Base-by-base conservation (phyloP, 2,113 vertebrate species). In the Coracopsis vasa region DNA sequence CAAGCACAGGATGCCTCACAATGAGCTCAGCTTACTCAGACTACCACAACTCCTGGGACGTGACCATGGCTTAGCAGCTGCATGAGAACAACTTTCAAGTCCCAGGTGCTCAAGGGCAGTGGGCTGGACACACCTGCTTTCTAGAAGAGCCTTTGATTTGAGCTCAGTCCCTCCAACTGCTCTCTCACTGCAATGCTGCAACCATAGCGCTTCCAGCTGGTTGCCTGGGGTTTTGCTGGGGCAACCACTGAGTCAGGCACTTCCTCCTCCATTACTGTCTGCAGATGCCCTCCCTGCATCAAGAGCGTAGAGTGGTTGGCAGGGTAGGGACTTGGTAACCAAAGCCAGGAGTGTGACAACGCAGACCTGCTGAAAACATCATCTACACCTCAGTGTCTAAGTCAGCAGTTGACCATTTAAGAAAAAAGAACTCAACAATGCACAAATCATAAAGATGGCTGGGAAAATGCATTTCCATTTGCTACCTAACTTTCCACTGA, bases 301-400 rank as follows among this genome's bases (percentile, higher is more conserved):
- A 14, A 28, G 39, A 16, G 21, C 2, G 2, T 7, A 14, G 3
- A 1, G 1, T 9, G 33, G n/a, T 6, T 79, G 65, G 39, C 61
- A 74, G 37, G 44, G 50, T 20, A 47, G 6, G 11, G n/a, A 70
- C 29, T 45, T 1, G 2, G 3, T 24, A 50, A 61, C 41, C 41
- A 65, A 73, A 71, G 42, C 16, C 54, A 72, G 39, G 47, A 87
- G 37, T 2, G 18, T 50, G 42, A 82, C n/a, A 54, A 75, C 75
- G 48, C 33, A 87, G 56, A 78, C 27, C 39, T 71, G 18, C 51
- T 75, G 66, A 82, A 95, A 79, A 29, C 16, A n/a, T n/a, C 5
- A 45, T 29, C 65, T 37, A 84, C 53, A 85, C 16, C n/a, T 19
- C 72, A 29, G 0, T 24, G 28, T 25, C 28, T 31, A 72, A 73